Base-by-base conservation (phyloP, 2,888 invertebrate species). In the Tiliacea citrago region DNA sequence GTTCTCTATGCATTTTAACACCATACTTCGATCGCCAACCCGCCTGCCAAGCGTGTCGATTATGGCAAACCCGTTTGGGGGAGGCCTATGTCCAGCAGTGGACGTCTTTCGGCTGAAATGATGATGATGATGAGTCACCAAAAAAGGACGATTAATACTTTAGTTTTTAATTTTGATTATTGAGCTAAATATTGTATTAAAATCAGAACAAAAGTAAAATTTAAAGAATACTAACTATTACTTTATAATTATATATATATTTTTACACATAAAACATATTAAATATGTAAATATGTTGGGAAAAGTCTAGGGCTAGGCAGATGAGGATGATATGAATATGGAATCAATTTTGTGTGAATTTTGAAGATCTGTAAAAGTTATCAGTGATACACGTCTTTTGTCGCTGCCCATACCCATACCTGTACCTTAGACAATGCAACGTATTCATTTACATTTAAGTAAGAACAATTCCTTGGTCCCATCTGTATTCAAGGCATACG, bases 401-500 rank as follows among this genome's bases (percentile, higher is more conserved):
- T 21, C 47, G 29, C 21, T 65, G 5, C 2, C 39, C 39, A 39
- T 16, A 55, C 12, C 16, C 16, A 29, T 51, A 24, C 2, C 2
- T n/a, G 35, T 39, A 60, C 10, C 21, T 35, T 42, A 53, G 49
- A 61, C 53, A 76, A 76, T 49, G 42, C 3, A 29, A 53, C 47
- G n/a, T 69, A 60, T n/a, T n/a, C 47, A 73, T 57, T 55, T 47
- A 16, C 13, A 66, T 51, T 66, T n/a, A n/a, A 35, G 57, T 57
- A n/a, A 72, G 65, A 42, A 61, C 18, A 79, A 76, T 60, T 57
- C 51, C 55, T 71, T 68, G 16, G 12, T 21, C 47, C 12, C 24
- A 72, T 81, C 67, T 77, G 68, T 81, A 77, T 81, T 81, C 77
- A 77, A 68, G 49, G 45, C 60, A 63, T 21, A 13, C 8, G 35